Evolutionary conservation across 2,113 vertebrate genomes (phyloP).

Genomic region (Columbina picui): DNA sequence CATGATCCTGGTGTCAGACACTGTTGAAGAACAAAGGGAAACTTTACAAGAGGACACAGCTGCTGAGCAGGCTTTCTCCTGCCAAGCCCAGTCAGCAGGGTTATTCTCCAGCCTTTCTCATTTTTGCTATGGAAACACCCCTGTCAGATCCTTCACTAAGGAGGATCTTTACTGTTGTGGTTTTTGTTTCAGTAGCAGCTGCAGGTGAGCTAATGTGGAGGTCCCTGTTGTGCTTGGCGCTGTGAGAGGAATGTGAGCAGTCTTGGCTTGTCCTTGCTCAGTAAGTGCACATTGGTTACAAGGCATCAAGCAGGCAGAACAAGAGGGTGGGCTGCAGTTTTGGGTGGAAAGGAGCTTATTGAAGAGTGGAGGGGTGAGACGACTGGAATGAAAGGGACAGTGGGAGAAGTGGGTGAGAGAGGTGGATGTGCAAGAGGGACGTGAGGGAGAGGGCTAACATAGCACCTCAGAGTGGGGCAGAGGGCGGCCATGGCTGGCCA

Average conservation of each 20-base stretch:
- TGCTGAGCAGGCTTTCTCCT: not conserved
- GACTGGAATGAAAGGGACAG: not conserved
- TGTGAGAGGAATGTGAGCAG: not conserved
- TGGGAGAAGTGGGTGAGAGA: not conserved
- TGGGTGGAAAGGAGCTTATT: not conserved
- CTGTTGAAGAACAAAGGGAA: constrained; percentile 64
- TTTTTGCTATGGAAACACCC: not conserved
- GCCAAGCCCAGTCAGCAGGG: not conserved
- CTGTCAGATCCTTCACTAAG: not conserved
- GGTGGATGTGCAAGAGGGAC: not conserved
- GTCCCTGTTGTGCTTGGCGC: not conserved
- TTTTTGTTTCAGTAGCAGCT: not conserved
- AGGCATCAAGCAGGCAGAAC: not conserved
- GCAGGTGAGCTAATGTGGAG: not conserved
- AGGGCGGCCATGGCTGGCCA: not conserved
- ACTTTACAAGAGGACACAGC: not conserved
- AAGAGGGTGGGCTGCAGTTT: not conserved
- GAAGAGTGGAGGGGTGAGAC: not conserved
- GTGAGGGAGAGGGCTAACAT: not conserved
- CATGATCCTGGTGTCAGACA: constrained; percentile 74
- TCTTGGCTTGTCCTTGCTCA: not conserved
- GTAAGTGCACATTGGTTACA: not conserved
- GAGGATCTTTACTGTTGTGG: not conserved
- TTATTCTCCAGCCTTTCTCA: not conserved
- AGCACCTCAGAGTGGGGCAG: not conserved